phyloP scores from a whole-genome alignment of 2,113 vertebrate genomes.

The Fukomys damarensis region DNA sequence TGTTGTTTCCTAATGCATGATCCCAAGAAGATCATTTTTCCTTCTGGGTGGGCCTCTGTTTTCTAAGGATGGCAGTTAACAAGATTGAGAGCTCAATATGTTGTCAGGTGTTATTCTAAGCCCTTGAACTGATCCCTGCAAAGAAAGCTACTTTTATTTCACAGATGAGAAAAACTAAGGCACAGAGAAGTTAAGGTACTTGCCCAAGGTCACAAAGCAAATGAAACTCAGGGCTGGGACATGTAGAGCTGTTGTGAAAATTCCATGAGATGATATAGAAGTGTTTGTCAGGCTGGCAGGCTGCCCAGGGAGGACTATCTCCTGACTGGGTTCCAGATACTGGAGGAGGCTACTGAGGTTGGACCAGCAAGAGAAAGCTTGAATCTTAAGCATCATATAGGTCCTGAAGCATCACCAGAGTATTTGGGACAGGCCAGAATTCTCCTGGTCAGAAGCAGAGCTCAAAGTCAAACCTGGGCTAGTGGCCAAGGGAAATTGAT shows the following conservation, averaged over 20 bases:
- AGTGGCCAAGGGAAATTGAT: background rate
- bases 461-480: conserved; percentile 17
- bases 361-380: background rate
- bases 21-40: conserved; percentile 12
- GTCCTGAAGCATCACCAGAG: background rate
- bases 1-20: conserved; percentile 32
- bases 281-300: background rate
- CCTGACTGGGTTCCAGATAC: conserved; percentile 13
- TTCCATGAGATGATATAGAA: background rate
- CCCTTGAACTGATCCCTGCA: background rate
- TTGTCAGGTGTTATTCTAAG: background rate
- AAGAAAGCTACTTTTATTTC: conserved; percentile 45
- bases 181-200: conserved; percentile 6
- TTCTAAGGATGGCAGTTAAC: conserved; percentile 25
- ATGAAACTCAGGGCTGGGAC: background rate
- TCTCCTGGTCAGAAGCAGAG: conserved; percentile 11
- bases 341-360: background rate
- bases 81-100: background rate
- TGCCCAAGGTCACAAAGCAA: background rate
- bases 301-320: conserved; percentile 22
- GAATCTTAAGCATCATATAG: background rate
- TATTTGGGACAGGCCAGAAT: background rate
- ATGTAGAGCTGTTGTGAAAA: background rate
- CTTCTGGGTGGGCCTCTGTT: background rate
- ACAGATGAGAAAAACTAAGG: conserved; percentile 46